phyloP scores from a whole-genome alignment of 2,113 vertebrate genomes.

The Theristicus caerulescens region DNA sequence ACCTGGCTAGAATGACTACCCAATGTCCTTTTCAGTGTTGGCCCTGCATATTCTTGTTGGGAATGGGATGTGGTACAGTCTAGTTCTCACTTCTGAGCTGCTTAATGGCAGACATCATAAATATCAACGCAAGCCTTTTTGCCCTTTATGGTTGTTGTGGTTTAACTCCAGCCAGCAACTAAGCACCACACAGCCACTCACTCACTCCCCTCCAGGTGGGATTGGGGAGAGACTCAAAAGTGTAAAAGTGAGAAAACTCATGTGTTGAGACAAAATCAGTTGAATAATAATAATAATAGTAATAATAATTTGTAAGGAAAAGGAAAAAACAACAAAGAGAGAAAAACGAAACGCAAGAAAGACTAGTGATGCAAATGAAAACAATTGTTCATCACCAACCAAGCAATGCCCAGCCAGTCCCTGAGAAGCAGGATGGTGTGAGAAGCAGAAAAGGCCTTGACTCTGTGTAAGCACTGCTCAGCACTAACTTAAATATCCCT shows the following conservation, averaged over 20 bases:
- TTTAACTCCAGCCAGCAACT: neutral
- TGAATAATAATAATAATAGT: neutral
- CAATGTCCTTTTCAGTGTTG: neutral
- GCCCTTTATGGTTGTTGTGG: neutral
- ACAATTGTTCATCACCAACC: neutral
- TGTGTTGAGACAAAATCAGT: neutral
- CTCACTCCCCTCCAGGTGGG: neutral
- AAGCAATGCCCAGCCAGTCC: neutral
- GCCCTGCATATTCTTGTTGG: neutral
- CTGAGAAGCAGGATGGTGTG: fast-evolving
- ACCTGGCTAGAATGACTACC: neutral
- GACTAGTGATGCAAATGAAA: neutral
- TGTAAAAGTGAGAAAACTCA: neutral
- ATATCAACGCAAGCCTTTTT: neutral
- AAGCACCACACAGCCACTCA: neutral
- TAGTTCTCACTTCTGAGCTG: neutral
- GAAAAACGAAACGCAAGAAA: neutral
- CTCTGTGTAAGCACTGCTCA: no score
- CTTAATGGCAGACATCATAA: neutral
- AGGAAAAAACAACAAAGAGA: neutral
- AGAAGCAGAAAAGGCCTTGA: neutral
- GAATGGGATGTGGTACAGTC: neutral
- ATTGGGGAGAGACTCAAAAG: neutral
- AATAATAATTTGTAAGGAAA: neutral
- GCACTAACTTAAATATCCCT: no score